phyloP scores from a whole-genome alignment of 1,140 invertebrate genomes.

The Heliconius nattereri region DNA sequence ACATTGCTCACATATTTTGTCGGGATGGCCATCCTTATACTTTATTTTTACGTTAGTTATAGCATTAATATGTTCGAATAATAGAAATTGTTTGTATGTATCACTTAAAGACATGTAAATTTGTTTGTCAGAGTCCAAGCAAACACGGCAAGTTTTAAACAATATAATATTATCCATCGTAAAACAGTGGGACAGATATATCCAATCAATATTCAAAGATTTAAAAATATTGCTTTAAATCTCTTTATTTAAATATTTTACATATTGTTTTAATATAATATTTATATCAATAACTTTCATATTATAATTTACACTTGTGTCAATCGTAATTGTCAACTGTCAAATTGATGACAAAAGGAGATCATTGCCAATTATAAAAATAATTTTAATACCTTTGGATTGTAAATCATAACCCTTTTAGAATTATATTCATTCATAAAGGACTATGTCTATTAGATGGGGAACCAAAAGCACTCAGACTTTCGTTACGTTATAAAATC shows the following conservation, averaged over 20 bases:
- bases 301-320: neutral
- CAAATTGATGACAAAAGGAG: too few relatives aligned
- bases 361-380: too few relatives aligned
- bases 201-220: neutral
- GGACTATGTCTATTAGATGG: too few relatives aligned
- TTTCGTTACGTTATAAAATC: too few relatives aligned
- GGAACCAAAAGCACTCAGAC: too few relatives aligned
- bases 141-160: conserved; percentile 41
- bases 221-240: neutral
- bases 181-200: neutral
- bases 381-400: too few relatives aligned
- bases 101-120: conserved; percentile 47
- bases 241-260: neutral
- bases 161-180: conserved; percentile 1
- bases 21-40: conserved; percentile 55
- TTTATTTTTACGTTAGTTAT: conserved; percentile 60
- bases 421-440: too few relatives aligned
- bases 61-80: conserved; percentile 58
- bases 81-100: conserved; percentile 50
- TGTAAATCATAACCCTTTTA: too few relatives aligned
- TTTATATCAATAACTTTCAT: neutral
- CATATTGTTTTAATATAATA: neutral
- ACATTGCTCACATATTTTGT: conserved; percentile 64
- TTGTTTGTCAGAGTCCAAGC: conserved; percentile 34
- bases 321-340: neutral